Evolutionary conservation across 2,888 invertebrate genomes (phyloP).

Genomic region (Hirtodrosophila trivittata): DNA sequence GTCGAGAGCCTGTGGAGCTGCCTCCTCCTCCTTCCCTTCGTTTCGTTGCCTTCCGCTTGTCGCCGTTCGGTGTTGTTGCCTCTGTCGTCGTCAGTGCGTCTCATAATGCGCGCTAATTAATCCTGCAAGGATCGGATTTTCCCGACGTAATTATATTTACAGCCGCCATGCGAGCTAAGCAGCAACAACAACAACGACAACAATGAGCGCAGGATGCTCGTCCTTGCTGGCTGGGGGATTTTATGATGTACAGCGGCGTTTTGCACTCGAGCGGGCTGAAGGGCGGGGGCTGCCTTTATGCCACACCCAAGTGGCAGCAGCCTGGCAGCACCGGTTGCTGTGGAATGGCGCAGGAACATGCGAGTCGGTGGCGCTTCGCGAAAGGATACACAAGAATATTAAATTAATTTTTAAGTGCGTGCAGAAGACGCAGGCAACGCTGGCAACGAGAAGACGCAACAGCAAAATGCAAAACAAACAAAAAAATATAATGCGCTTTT

Average conservation of each 20-base stretch:
- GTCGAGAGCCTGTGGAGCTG: conserved; percentile 40
- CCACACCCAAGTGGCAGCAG: conserved; percentile 36
- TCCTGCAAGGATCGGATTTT: conserved; percentile 84
- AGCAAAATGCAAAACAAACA: conserved; percentile 11
- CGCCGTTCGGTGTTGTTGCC: conserved; percentile 43
- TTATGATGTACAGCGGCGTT: conserved; percentile 57
- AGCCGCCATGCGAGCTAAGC: conserved; percentile 76
- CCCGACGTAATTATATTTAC: conserved; percentile 80
- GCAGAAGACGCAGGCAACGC: conserved; percentile 45
- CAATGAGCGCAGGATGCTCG: conserved; percentile 24
- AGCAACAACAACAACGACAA: conserved; percentile 28
- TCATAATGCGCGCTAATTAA: conserved; percentile 84
- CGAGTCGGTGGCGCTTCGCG: conserved; percentile 59
- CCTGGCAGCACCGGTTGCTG: conserved; percentile 51
- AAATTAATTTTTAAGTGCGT: conserved; percentile 82
- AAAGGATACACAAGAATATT: conserved; percentile 80
- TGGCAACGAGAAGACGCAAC: conserved; percentile 39
- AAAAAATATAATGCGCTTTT: conserved; percentile 65
- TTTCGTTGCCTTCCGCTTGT: conserved; percentile 15
- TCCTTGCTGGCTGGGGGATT: conserved; percentile 19
- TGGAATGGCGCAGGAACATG: conserved; percentile 70
- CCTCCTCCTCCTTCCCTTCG: no score
- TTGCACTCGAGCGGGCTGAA: conserved; percentile 11
- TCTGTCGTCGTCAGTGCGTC: conserved; percentile 61
- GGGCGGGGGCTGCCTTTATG: neutral